A percentile compares a stretch with the other conserved stretches of the same genome.
Evolutionary conservation across 2,113 vertebrate genomes (phyloP).

Genomic region (Vidua macroura): DNA sequence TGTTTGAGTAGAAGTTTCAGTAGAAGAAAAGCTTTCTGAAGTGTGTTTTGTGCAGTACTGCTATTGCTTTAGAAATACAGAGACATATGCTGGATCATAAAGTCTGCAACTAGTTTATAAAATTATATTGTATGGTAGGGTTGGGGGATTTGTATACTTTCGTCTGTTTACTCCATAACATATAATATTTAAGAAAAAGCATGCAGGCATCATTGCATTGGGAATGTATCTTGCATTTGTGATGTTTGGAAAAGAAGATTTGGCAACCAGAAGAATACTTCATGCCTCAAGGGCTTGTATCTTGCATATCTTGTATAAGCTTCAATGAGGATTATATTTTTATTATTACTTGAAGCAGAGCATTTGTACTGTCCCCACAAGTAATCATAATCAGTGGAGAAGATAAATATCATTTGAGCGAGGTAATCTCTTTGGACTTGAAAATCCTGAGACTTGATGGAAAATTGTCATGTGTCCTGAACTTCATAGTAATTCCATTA

Average conservation of each 20-base stretch:
- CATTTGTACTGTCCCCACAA: not conserved
- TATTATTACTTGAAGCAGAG: not conserved
- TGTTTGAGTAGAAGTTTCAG: not conserved
- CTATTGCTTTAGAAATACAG: not conserved
- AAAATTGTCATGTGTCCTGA: not conserved
- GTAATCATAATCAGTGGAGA: not conserved
- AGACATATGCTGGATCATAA: not conserved
- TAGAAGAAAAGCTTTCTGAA: not conserved
- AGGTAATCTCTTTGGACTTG: not conserved
- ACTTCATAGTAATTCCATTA: not conserved
- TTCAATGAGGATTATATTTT: not conserved
- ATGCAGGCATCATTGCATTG: not conserved
- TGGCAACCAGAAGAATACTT: not conserved
- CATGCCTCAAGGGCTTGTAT: not conserved
- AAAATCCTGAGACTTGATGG: not conserved
- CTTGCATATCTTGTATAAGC: not conserved
- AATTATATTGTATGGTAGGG: not conserved
- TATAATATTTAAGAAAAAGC: not conserved
- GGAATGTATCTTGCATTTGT: not conserved
- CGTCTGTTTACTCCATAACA: not conserved
- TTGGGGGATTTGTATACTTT: not conserved
- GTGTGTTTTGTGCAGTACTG: not conserved
- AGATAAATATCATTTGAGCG: not conserved
- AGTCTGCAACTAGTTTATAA: not conserved
- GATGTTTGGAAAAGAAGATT: not conserved